phyloP scores from a whole-genome alignment of 2,888 invertebrate genomes.

The Mythimna albipuncta region DNA sequence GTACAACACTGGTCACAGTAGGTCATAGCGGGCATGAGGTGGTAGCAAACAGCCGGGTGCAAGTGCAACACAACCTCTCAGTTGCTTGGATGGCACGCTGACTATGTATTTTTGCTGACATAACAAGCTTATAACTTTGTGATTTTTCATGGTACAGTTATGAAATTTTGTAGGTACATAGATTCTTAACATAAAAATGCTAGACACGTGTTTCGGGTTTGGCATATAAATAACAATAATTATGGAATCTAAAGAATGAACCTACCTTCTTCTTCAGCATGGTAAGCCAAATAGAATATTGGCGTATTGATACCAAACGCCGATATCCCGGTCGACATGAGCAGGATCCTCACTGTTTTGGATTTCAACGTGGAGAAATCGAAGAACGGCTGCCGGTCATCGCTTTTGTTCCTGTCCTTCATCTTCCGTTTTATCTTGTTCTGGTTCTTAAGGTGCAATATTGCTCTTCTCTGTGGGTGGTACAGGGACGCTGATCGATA shows the following conservation, averaged over 20 bases:
- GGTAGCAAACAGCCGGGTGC: too few species aligned
- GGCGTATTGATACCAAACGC: conserved; percentile 97
- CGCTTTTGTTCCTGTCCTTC: conserved; percentile 94
- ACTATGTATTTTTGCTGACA: too few species aligned
- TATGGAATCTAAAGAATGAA: background rate
- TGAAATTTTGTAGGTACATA: too few species aligned
- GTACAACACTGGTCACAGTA: too few species aligned
- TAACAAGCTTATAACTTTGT: too few species aligned
- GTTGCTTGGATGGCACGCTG: too few species aligned
- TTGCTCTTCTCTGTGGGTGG: conserved; percentile 96
- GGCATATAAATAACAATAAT: background rate
- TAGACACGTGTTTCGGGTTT: background rate
- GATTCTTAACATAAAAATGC: too few species aligned
- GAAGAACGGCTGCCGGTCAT: conserved; percentile 96
- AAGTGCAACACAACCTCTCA: too few species aligned
- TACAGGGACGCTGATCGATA: conserved; percentile 97
- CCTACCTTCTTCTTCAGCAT: conserved; percentile 94
- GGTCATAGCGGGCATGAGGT: too few species aligned
- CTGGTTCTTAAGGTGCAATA: conserved; percentile 97
- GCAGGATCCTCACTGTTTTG: conserved; percentile 95
- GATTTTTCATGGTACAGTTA: too few species aligned
- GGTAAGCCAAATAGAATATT: conserved; percentile 95
- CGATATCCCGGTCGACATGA: conserved; percentile 95
- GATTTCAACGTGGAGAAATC: conserved; percentile 96
- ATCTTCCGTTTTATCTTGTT: conserved; percentile 93